phyloP scores from a whole-genome alignment of 2,113 vertebrate genomes.

The Rhinoderma darwinii region DNA sequence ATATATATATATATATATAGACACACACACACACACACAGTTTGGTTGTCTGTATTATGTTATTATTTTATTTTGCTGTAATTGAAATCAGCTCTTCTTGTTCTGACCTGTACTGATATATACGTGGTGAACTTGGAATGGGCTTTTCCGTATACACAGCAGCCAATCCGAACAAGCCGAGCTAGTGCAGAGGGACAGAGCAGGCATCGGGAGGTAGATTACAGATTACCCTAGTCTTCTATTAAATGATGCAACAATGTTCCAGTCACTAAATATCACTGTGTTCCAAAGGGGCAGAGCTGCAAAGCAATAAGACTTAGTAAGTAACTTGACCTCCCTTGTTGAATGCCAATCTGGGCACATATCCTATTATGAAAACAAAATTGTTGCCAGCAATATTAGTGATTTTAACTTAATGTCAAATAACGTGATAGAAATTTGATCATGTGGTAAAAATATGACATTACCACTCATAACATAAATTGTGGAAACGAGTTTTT shows the following conservation, averaged over 20 bases:
- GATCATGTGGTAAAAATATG: not conserved
- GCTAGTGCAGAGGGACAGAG: not conserved
- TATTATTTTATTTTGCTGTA: not conserved
- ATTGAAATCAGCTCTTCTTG: not conserved
- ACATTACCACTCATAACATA: not conserved
- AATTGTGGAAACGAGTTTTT: too few relatives aligned
- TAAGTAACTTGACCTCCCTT: not conserved
- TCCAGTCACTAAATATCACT: not conserved
- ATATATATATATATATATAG: too few relatives aligned
- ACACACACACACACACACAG: too few relatives aligned
- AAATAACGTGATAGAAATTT: not conserved
- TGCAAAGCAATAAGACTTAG: not conserved
- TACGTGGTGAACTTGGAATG: not conserved
- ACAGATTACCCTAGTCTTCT: too few relatives aligned
- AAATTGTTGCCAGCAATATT: not conserved
- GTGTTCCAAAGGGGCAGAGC: not conserved
- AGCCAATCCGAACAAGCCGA: not conserved
- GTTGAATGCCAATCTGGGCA: not conserved
- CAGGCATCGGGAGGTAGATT: too few relatives aligned
- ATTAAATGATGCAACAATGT: not conserved
- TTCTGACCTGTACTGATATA: not conserved
- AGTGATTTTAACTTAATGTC: not conserved
- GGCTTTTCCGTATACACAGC: not conserved
- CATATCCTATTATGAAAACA: not conserved
- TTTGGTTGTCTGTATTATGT: not conserved